A percentile compares a stretch with the other conserved stretches of the same genome.
Conservation (phyloP, 1,140 invertebrate genomes). For the Cydia fagiglandana region DNA sequence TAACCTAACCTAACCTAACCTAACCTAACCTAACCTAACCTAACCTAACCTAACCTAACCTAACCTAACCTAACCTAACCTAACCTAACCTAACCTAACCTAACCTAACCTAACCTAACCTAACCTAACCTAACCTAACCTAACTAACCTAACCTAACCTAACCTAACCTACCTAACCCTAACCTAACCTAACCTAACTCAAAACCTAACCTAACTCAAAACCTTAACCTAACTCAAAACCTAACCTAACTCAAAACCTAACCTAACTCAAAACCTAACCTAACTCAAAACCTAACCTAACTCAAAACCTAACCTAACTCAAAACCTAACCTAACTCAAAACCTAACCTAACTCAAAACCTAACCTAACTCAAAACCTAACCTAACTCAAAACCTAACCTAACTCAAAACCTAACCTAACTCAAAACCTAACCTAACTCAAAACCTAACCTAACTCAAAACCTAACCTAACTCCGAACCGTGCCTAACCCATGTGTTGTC, state of each 20-base stretch:
- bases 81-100: conserved; percentile 10
- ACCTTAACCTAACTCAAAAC: conserved; percentile 44
- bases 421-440: conserved; percentile 47
- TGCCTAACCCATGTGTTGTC: no score
- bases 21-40: no score
- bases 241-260: no score
- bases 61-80: not conserved
- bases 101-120: conserved; percentile 38
- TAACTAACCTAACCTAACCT: conserved; percentile 32
- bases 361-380: conserved; percentile 49
- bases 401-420: conserved; percentile 44
- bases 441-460: conserved; percentile 48
- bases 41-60: no score
- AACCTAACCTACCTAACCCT: conserved; percentile 29
- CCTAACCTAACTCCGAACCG: conserved; percentile 41
- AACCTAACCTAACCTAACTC: conserved; percentile 42
- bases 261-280: conserved; percentile 51
- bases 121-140: conserved; percentile 47
- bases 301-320: conserved; percentile 48
- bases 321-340: conserved; percentile 52
- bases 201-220: conserved; percentile 42
- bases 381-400: conserved; percentile 34
- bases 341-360: conserved; percentile 54
- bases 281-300: conserved; percentile 39
- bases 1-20: no score